Evolutionary conservation across 2,113 vertebrate genomes (phyloP), one percentile per base, ranked within the genome.

Genomic region (Erythrocebus patas): DNA sequence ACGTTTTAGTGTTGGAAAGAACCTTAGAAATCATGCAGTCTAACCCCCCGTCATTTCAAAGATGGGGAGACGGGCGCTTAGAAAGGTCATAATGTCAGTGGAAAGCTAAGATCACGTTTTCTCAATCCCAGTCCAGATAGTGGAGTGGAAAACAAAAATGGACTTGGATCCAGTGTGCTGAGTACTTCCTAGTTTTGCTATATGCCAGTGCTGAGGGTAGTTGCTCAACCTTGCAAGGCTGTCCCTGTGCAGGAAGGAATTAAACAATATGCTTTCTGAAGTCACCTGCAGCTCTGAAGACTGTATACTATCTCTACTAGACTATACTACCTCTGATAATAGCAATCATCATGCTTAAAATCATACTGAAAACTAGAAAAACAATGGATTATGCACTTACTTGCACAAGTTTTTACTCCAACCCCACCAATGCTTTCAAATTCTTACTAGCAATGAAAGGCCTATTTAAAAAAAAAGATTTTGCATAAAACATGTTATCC

Each of bases 371-470:
- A 70, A 85, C 27, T 59, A 78, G 70, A 64, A 72, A 91, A 79
- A 17, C 52, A 64, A 52, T 22, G 25, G 50, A 43, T 27, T 20
- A 73, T 70, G 55, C 1, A 68, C 48, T 66, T n/a, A 45, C 18
- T 20, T 89, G 59, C 5, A 86, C 9, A 92, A 35, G 35, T 30
- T 93, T 97, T 93, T 75, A 79, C 23, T 96, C 22, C 40, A 81
- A n/a, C 9, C 30, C 7, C 7, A 25, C 5, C 32, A 48, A 8
- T 75, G 40, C 22, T 89, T 93, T 92, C 5, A 25, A 32, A 50
- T 84, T 84, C 84, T 93, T 88, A 64, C 59, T 92, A 90, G 48
- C 89, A 91, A 83, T 45, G 27, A 97, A 96, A 92, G 79, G 35
- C 75, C 61, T 52, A 79, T 80, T 52, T 55, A 1, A 6, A 1